Evolutionary conservation across 1,140 invertebrate species (phyloP), one percentile per base, ranked within the genome.

Genomic region (Stenopsyche tienmushanensis): DNA sequence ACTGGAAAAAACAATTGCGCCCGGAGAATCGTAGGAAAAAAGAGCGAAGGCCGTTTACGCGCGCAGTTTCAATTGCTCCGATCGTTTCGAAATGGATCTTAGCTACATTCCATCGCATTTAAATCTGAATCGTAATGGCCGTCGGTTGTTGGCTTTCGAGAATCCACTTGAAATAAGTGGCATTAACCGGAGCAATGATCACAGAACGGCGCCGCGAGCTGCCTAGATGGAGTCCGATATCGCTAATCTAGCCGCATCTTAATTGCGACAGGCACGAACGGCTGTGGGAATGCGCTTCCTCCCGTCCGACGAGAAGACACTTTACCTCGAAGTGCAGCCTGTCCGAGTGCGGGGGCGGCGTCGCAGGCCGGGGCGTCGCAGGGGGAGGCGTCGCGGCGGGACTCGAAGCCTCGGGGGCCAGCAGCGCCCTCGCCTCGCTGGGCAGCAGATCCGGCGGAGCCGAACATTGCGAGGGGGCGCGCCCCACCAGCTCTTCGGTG

Each of bases 401-500:
- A 1, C 74, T 72, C 3, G 76, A 72, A 0, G 75, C 73, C 18
- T 65, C 54, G 1, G 80, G 76, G 41, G 75, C 72, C 23, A 80
- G 71, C 21, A 80, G 69, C 0, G 76, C 76, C 10, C 79, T 68
- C 0, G 78, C 77, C 66, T 80, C 77, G 65, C 76, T 79, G 3
- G 79, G 80, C 54, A 81, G 64, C 47, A 80, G 67, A 64, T 80
- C 78, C 0, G 81, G 78, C 0, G 79, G 79, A 3, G 78, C 78
- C 0, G 79, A 80, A 57, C 79, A 80, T 62, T 81, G 78, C 0
- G 80, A 81, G 3, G 78, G 74, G 10, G 80, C 77, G 15, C 80
- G 74, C 13, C 81, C 80, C 42, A 83, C 75, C 71, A 84, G 72
- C 72, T 84, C 83, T 64, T 84, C 83, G 0, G 83, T 84, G 66